A percentile compares a stretch with the other conserved stretches of the same genome.
These are phyloP conservation scores for Amiota mariae DNA, from an alignment of 2,888 invertebrate genomes.

Conservation along the genomic window DNA sequence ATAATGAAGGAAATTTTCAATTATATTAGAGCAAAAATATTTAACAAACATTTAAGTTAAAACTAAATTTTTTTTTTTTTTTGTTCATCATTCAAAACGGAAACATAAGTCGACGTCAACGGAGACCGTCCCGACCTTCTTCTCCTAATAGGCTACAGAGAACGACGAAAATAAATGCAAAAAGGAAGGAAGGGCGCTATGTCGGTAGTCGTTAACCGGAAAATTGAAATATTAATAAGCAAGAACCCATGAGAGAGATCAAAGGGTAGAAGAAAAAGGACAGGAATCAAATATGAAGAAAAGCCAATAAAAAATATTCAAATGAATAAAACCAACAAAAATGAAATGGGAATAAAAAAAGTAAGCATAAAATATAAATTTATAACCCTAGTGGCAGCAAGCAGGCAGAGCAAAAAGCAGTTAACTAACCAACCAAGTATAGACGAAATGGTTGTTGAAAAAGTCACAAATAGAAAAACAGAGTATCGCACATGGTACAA, in stretches of 20 bases:
- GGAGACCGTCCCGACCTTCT: neutral
- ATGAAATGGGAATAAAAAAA: too few relatives aligned
- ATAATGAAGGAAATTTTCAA: neutral
- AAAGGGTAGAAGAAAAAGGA: neutral
- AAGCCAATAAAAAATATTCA: neutral
- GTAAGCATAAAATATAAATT: too few relatives aligned
- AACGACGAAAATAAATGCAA: neutral
- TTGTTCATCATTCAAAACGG: neutral
- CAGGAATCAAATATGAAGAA: neutral
- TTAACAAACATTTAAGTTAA: conserved; percentile 12
- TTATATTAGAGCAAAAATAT: conserved; percentile 3
- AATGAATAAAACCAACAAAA: neutral
- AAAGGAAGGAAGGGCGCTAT: neutral
- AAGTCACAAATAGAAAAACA: too few relatives aligned
- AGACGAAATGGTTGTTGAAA: too few relatives aligned
- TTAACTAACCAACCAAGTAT: neutral
- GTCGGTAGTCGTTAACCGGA: neutral
- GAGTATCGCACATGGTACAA: too few relatives aligned
- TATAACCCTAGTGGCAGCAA: too few relatives aligned
- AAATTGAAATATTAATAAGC: conserved; percentile 27
- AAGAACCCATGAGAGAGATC: neutral
- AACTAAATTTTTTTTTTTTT: conserved; percentile 24
- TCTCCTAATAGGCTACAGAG: neutral
- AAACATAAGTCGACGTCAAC: neutral
- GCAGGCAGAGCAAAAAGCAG: neutral